phyloP scores from a whole-genome alignment of 2,113 vertebrate species.

The Oreochromis niloticus region DNA sequence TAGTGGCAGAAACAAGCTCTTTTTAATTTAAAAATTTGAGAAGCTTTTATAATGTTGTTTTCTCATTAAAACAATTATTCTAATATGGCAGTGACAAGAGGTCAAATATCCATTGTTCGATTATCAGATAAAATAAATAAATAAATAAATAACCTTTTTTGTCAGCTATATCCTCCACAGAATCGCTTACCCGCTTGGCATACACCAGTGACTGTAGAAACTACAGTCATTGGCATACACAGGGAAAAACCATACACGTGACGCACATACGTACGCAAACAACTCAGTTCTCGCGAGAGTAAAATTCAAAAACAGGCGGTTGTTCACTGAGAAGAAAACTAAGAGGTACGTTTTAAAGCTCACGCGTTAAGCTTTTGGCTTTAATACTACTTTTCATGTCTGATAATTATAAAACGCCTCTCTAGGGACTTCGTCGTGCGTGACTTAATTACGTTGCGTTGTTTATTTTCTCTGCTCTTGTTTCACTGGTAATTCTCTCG shows the following conservation, averaged over 20 bases:
- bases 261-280: background rate
- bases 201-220: background rate
- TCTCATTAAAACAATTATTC: background rate
- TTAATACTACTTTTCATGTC: background rate
- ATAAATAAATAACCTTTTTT: background rate
- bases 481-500: background rate
- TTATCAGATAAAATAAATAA: background rate
- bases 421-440: background rate
- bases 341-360: background rate
- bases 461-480: background rate
- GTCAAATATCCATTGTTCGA: background rate
- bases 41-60: background rate
- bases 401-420: background rate
- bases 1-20: background rate
- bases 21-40: background rate
- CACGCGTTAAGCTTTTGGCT: background rate
- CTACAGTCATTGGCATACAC: background rate
- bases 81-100: background rate
- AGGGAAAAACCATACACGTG: background rate
- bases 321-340: background rate
- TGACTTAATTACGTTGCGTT: background rate
- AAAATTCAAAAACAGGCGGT: constrained; percentile 71
- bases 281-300: constrained; percentile 44
- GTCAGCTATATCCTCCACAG: background rate
- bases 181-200: background rate